A percentile compares a stretch with the other conserved stretches of the same genome.
Conservation (phyloP, 2,113 vertebrate species). For the Tapirus terrestris region DNA sequence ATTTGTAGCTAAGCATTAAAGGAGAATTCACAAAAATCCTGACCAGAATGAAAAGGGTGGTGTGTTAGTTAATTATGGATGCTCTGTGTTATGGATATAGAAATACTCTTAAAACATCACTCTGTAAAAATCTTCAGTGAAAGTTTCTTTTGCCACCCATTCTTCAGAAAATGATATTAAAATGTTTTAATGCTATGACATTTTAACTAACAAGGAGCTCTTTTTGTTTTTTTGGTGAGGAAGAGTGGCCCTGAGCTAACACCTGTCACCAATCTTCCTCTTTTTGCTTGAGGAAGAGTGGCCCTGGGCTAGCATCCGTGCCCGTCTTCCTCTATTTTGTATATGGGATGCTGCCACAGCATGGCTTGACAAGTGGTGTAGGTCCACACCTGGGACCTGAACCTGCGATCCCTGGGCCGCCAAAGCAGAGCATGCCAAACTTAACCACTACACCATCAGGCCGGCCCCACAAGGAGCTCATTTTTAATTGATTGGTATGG, state of each 20-base stretch:
- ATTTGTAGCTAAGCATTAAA: not conserved
- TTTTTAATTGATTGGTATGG: slow-evolving; percentile 23
- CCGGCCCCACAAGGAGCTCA: not conserved
- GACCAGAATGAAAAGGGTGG: not conserved
- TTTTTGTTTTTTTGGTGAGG: not conserved
- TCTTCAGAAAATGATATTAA: slow-evolving; percentile 3
- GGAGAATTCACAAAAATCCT: not conserved
- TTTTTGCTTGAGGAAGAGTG: too few relatives aligned
- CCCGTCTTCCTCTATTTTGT: too few relatives aligned
- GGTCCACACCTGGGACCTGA: too few relatives aligned
- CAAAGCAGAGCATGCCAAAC: too few relatives aligned
- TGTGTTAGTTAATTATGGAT: not conserved
- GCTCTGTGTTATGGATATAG: not conserved
- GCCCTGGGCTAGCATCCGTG: too few relatives aligned
- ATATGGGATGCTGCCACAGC: too few relatives aligned
- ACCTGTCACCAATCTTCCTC: too few relatives aligned
- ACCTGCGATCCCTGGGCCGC: too few relatives aligned
- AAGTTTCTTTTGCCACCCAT: not conserved
- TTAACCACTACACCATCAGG: too few relatives aligned
- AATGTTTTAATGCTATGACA: not conserved
- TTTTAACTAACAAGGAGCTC: not conserved
- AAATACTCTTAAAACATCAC: not conserved
- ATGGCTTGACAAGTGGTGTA: too few relatives aligned
- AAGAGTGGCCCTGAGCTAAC: too few relatives aligned
- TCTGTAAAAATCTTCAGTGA: not conserved